Evolutionary conservation across 2,797 vertebrate genomes (phyloP).

Genomic region (Microchirus variegatus): DNA sequence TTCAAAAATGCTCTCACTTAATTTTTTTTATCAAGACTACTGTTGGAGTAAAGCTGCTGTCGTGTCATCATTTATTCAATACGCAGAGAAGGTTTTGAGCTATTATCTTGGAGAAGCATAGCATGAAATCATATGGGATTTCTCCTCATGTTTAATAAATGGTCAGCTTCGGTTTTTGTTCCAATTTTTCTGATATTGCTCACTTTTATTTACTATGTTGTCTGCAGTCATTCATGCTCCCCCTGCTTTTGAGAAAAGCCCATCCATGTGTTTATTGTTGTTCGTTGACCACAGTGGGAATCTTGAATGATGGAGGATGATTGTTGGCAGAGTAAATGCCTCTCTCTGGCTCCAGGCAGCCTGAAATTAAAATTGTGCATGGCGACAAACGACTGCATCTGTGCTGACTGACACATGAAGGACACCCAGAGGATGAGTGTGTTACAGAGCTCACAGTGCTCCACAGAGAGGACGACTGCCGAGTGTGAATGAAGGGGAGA

Average conservation of each 20-base stretch:
- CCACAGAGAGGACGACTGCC: not conserved
- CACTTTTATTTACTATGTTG: not conserved
- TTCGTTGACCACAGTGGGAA: conserved; percentile 24
- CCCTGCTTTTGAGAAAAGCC: conserved; percentile 14
- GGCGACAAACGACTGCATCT: not conserved
- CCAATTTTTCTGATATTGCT: conserved; percentile 11
- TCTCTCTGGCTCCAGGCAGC: conserved; percentile 32
- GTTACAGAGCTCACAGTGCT: conserved; percentile 23
- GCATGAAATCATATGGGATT: conserved; percentile 22
- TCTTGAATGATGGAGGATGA: conserved; percentile 26
- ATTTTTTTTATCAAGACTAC: conserved; percentile 17
- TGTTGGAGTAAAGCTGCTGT: conserved; percentile 37
- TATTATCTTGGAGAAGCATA: conserved; percentile 36
- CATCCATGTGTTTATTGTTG: conserved; percentile 28
- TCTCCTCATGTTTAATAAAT: conserved; percentile 63
- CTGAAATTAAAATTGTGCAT: conserved; percentile 14
- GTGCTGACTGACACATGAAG: conserved; percentile 10
- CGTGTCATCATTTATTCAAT: conserved; percentile 69
- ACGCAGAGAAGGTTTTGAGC: conserved; percentile 42
- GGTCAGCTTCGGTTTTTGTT: conserved; percentile 35
- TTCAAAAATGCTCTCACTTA: conserved; percentile 9
- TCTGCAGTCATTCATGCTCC: not conserved
- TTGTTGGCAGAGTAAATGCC: conserved; percentile 28
- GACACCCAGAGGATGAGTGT: conserved; percentile 17
- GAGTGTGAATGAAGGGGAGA: not conserved